Evolutionary conservation across 2,113 vertebrate species (phyloP), one percentile per base, ranked within the genome.

Genomic region (Anoplopoma fimbria): DNA sequence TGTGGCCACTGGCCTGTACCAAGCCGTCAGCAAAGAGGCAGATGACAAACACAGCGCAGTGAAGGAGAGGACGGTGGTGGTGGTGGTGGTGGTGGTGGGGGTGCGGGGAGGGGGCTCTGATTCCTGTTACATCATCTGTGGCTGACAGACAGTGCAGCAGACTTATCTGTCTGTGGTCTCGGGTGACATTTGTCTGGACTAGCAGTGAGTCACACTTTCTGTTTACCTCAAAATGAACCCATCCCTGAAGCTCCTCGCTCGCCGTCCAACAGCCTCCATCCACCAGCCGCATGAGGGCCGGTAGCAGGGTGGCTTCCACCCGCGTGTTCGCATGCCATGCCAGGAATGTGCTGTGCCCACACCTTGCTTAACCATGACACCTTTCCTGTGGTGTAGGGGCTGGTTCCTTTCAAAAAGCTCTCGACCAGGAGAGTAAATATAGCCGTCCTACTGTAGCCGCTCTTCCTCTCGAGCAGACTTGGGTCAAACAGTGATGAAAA

Each of bases 191-290:
- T 75, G 90, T 94, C 93, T 95, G 94, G 90, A 81, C 91, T 51
- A 71, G 86, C 70, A 75, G 84, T 95, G 95, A 96, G 91, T 96
- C 95, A 95, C 86, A 86, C 80, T 95, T 95, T 96, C 95, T 94
- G 94, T 95, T 94, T 95, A 93, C 91, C 92, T 89, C 89, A 82
- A 89, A 19, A 64, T 81, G 85, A 92, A 88, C 88, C 87, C 87
- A 90, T 91, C 87, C 89, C 89, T 84, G 75, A 80, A 86, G 81
- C 85, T 86, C 57, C 63, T 62, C 74, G 64, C 72, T 60, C 40
- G 21, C 87, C 84, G 25, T 82, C 86, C 87, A 87, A 61, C 77
- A 74, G 70, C 78, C 80, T 84, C 69, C 84, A 77, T 90, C 87
- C 86, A 73, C 75, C 76, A 73, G 77, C 86, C 62, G 21, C 88